phyloP scores from a whole-genome alignment of 2,888 invertebrate genomes.

The Schizaphis graminum region DNA sequence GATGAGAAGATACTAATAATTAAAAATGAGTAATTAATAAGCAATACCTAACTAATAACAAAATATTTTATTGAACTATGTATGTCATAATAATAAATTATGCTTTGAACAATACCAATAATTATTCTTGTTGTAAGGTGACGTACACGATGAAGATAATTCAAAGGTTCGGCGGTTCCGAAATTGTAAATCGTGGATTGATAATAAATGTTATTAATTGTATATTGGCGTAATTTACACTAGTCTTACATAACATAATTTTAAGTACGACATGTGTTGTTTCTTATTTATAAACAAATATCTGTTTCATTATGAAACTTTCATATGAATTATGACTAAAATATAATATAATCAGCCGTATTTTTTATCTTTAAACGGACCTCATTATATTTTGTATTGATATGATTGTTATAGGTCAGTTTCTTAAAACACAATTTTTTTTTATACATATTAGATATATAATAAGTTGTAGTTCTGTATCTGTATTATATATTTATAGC shows the following conservation, averaged over 20 bases:
- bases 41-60: background rate
- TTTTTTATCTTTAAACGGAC: background rate
- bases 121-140: background rate
- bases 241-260: background rate
- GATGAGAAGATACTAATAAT: background rate
- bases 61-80: background rate
- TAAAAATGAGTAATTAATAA: background rate
- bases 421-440: background rate
- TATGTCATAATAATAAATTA: background rate
- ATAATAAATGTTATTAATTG: background rate
- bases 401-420: constrained; percentile 14
- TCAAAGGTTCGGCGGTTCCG: background rate
- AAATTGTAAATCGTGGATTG: background rate
- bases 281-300: background rate
- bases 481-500: background rate
- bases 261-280: background rate
- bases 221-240: background rate
- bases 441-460: background rate
- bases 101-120: background rate
- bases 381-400: background rate
- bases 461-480: background rate
- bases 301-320: no score
- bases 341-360: background rate
- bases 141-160: background rate
- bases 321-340: constrained; percentile 1